Base-by-base conservation (phyloP, 2,113 vertebrate genomes). In the Leptosomus discolor region DNA sequence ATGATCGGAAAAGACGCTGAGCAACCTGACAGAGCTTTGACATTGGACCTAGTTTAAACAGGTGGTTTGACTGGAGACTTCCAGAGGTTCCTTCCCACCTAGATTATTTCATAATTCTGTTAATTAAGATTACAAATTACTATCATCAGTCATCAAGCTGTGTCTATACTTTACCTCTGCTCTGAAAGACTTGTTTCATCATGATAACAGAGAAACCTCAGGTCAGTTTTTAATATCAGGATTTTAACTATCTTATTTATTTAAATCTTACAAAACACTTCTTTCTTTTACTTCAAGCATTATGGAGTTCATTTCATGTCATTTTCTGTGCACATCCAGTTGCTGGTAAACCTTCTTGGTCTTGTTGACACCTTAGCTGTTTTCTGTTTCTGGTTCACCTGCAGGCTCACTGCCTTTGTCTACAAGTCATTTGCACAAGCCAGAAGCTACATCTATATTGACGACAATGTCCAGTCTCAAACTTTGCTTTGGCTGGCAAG, bases 401-500 rank as follows among this genome's bases (percentile, higher is more conserved):
- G 17, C 92, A 98, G 98, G 97, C 96, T 98, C 51, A 97, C 97
- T 15, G 94, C 94, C 27, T 95, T 97, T 10, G 95, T 97, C 32
- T 98, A 97, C 78, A 97, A 96, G 87, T 96, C 94, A 5, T 97
- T 98, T 78, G 96, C 94, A 50, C 89, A 94, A 74, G 84, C 90
- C 80, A 93, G 46, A 6, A 60, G 61, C 21, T 96, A 96, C 61
- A 96, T 98, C 81, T 97, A 79, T 76, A 96, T 98, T 4, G 98
- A 98, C 5, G 85, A 94, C n/a, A 53, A 46, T 0, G 65, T 98
- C 81, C 97, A 98, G 45, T 75, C 97, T 36, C 96, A 97, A 77
- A 76, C 94, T 5, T 46, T 98, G 67, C 92, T 96, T 41, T 98
- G 96, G 97, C 89, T 98, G 58, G 79, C 96, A 51, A 97, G 88